Evolutionary conservation across 2,888 invertebrate genomes (phyloP).

Genomic region (Apocheima hispidaria): DNA sequence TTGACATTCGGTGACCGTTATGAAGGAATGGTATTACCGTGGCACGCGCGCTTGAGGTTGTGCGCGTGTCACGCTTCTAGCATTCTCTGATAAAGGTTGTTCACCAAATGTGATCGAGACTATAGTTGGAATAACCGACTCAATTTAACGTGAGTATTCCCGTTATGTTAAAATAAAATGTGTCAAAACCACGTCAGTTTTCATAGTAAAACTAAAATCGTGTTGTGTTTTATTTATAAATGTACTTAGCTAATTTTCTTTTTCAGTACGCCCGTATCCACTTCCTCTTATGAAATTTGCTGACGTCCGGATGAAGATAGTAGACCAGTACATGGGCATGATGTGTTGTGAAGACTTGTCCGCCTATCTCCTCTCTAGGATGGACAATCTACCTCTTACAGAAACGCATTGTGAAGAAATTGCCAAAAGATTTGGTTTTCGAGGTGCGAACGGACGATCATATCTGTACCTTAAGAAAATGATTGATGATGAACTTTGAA

Average conservation of each 20-base stretch:
- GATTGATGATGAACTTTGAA: slow-evolving; percentile 48
- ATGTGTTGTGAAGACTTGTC: slow-evolving; percentile 75
- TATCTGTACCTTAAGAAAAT: slow-evolving; percentile 57
- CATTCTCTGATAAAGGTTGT: too few species aligned
- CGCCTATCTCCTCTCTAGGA: slow-evolving; percentile 63
- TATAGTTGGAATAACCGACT: too few species aligned
- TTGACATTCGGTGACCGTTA: too few species aligned
- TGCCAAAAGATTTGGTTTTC: slow-evolving; percentile 58
- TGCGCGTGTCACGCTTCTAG: too few species aligned
- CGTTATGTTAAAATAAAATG: too few species aligned
- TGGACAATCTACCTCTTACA: slow-evolving; percentile 62
- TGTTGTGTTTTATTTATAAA: too few species aligned
- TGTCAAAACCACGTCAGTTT: too few species aligned
- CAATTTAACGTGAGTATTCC: too few species aligned
- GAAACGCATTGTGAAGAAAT: slow-evolving; percentile 60
- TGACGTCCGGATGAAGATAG: slow-evolving; percentile 69
- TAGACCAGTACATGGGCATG: slow-evolving; percentile 66
- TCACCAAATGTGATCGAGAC: too few species aligned
- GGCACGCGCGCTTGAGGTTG: too few species aligned
- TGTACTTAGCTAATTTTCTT: not conserved
- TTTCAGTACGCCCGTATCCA: slow-evolving; percentile 67
- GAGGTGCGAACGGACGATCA: slow-evolving; percentile 59
- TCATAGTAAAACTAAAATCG: too few species aligned
- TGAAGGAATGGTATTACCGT: too few species aligned
- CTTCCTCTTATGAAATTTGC: slow-evolving; percentile 64